Evolutionary conservation across 2,888 invertebrate species (phyloP), one percentile per base, ranked within the genome.

Genomic region (Drosophila phalerata): DNA sequence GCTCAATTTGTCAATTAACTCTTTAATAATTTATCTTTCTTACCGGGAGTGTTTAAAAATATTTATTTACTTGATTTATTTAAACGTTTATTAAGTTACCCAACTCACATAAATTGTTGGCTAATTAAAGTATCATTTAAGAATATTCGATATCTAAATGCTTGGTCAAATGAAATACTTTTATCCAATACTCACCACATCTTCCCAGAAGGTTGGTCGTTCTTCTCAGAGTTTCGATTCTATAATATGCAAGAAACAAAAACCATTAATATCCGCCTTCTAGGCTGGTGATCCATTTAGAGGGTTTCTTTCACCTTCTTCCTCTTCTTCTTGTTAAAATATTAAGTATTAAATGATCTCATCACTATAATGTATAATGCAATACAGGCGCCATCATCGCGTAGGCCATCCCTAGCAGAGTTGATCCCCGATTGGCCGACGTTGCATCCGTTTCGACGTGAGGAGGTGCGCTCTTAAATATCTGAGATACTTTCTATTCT

Each of bases 401-500:
- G 97, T 95, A 95, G 97, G 94, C 96, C 95, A 92, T 97, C 97
- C 92, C 95, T 98, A 94, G 97, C 97, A 91, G 98, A 98, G 94
- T 95, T 98, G 94, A 98, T 98, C 93, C 98, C 98, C 92, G 98
- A 98, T 94, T 98, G 98, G 98, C 98, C 98, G 92, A 96, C 95
- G 93, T 86, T 93, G 68, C 92, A 92, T 83, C 92, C 92, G 75
- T 92, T 92, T 90, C 92, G 92, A 78, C 92, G 92, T 71, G 91
- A 95, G 95, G 97, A 97, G 97, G 97, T 97, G 88, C 81, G 90
- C 66, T 70, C 25, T 25, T 53, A 38, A 61, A 48, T 58, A 32
- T 55, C 47, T 45, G 53, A 64, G 55, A 63, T 67, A 38, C 19
- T 55, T 60, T 37, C 42, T 22, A 25, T 42, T 13, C 17, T 30